These are phyloP conservation scores for Agriopis leucophaearia DNA, from an alignment of 2,888 invertebrate genomes.

Conservation along the genomic window DNA sequence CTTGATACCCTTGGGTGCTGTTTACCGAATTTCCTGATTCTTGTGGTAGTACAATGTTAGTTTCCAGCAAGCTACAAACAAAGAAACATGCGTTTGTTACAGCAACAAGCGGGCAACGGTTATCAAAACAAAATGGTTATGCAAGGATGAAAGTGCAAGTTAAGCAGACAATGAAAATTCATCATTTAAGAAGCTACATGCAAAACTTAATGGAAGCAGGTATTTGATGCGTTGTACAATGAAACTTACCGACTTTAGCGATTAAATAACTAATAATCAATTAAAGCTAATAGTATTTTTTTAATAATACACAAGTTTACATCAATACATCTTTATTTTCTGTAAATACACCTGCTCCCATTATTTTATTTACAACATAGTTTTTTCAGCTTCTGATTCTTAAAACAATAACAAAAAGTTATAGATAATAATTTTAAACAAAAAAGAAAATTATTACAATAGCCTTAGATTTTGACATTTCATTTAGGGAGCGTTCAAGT, in stretches of 20 bases:
- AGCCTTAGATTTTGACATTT: too few relatives aligned
- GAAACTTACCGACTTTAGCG: constrained; percentile 22
- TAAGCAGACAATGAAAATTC: constrained; percentile 34
- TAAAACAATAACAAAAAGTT: not conserved
- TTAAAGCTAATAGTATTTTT: not conserved
- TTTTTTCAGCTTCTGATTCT: not conserved
- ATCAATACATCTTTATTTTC: constrained; percentile 42
- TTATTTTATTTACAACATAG: constrained; percentile 39
- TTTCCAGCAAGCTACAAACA: constrained; percentile 57
- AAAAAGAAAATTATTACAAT: too few relatives aligned
- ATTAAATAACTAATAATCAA: not conserved
- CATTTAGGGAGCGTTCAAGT: too few relatives aligned
- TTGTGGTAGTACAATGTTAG: constrained; percentile 49
- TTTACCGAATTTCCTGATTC: constrained; percentile 61
- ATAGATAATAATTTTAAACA: not conserved
- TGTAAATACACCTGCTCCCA: constrained; percentile 50
- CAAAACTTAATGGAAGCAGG: constrained; percentile 76
- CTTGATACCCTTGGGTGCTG: constrained; percentile 74
- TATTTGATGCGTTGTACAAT: constrained; percentile 38
- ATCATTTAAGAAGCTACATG: constrained; percentile 47
- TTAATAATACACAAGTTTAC: constrained; percentile 41
- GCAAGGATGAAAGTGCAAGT: not conserved
- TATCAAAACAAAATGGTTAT: not conserved
- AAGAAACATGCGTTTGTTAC: constrained; percentile 42
- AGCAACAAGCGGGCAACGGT: constrained; percentile 34